Evolutionary conservation across 2,797 vertebrate species (phyloP), one percentile per base, ranked within the genome.

Genomic region (Anolis apletophallus): DNA sequence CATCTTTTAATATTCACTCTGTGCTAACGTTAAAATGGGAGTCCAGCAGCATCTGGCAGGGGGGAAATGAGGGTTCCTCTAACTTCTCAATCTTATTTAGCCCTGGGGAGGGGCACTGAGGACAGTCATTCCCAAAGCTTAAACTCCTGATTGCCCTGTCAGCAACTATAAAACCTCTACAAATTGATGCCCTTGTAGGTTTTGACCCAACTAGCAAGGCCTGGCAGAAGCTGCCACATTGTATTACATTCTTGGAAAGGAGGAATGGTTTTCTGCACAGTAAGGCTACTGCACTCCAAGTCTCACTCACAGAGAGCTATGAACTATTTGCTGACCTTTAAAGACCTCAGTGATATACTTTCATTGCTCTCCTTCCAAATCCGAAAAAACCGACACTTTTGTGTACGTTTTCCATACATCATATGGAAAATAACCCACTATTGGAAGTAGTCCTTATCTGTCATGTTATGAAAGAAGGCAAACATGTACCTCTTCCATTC

Each of bases 181-280:
- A 94, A 95, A 93, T 82, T 90, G 91, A 94, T 32, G 40, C 77
- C 83, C 92, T 93, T 87, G 85, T 90, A 12, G 84, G 88, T 85
- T 93, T 87, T 72, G 88, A 93, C 92, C 90, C 85, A 77, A 76
- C 89, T 75, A 77, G 84, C 32, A 2, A 81, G 94, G 85, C 92
- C 78, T 72, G 77, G 93, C 89, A 85, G 88, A 93, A 85, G 91
- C 94, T 96, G 95, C 91, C 94, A 94, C 83, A 69, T 23, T 68
- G 91, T 81, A 90, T 95, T 94, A 96, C 94, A 87, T 88, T 86
- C 88, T 26, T 26, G 7, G 89, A 83, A 16, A 90, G 3, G 87
- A 90, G 88, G 87, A 75, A 46, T 26, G 1, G 26, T 59, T 79
- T 84, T 91, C 82, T 85, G 89, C 52, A 81, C 88, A 83, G 40